Base-by-base conservation (phyloP, 2,113 vertebrate genomes). In the Brachyistius frenatus region DNA sequence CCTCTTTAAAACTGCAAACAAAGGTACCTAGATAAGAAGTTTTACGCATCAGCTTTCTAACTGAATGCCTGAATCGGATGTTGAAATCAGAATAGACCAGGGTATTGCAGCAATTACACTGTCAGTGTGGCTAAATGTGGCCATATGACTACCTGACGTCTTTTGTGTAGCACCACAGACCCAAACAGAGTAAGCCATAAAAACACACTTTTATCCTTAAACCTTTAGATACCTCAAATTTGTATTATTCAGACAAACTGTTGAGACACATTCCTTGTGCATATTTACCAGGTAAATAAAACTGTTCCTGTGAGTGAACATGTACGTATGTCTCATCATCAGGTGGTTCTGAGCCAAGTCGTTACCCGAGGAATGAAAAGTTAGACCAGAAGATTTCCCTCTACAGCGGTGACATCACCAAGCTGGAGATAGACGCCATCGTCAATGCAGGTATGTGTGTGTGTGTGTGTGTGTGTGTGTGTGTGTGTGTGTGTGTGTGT, bases 371-470 rank as follows among this genome's bases (percentile, higher is more conserved):
- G 70, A 91, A 93, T 65, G 81, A 91, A 41, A 90, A 89, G 44
- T 60, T 97, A 80, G 96, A 96, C 10, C 85, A 93, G 73, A 97
- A 96, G 88, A 92, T 98, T 80, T 97, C 97, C 1, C 78, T 98
- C 44, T 93, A 96, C 87, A 91, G 91, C 0, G 95, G 95, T 0
- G 96, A 98, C 65, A 96, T 98, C 93, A 98, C 96, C 61, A 95
- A 94, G 80, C 86, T 97, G 90, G 96, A 97, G 92, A 93, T 97
- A 15, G 96, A 96, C 0, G 95, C 94, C 1, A 93, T 97, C 4
- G 93, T 96, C 77, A 98, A 98, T 3, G 96, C 96, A 65, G 96
- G 97, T 97, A 89, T 64, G 81, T 49, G 23, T 23, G 23, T 23
- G 53, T 11, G 6, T 23, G 23, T 23, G 23, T 23, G 23, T 23